These are phyloP conservation scores for Heliconius ismenius DNA, from an alignment of 2,888 invertebrate species.

Conservation along the genomic window DNA sequence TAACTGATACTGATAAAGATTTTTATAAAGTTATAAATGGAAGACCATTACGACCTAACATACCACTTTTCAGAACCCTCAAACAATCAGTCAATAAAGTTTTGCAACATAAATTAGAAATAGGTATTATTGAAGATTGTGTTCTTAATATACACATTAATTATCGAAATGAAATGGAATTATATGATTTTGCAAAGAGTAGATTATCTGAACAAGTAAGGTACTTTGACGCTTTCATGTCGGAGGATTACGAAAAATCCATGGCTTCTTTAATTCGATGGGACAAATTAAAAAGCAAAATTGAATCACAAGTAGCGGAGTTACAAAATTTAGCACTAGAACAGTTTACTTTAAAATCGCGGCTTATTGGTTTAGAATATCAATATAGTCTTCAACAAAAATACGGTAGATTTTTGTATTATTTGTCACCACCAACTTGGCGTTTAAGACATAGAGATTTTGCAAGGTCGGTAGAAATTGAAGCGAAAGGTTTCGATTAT, in stretches of 20 bases:
- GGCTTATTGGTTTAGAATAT: conserved; percentile 83
- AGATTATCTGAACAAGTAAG: conserved; percentile 78
- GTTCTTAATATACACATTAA: conserved; percentile 80
- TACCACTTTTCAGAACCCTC: conserved; percentile 59
- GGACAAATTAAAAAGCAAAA: conserved; percentile 68
- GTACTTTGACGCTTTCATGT: conserved; percentile 83
- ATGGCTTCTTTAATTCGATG: conserved; percentile 79
- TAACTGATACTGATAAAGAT: conserved; percentile 58
- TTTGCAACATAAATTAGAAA: conserved; percentile 56
- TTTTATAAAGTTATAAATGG: conserved; percentile 59
- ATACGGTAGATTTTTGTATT: conserved; percentile 86
- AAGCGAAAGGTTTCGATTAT: conserved; percentile 71
- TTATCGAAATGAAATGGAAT: conserved; percentile 75
- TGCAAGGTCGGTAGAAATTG: conserved; percentile 72
- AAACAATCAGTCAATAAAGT: conserved; percentile 53
- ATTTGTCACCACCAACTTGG: conserved; percentile 85
- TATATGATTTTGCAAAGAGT: conserved; percentile 72
- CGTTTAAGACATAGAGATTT: conserved; percentile 77
- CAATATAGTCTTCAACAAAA: conserved; percentile 83
- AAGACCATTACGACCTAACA: conserved; percentile 48
- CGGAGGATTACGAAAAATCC: conserved; percentile 82
- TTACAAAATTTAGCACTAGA: conserved; percentile 69
- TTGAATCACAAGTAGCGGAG: conserved; percentile 69
- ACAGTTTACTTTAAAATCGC: conserved; percentile 65
- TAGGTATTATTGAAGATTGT: conserved; percentile 73